Conservation (phyloP, 1,140 invertebrate species). For the Dreissena polymorpha region DNA sequence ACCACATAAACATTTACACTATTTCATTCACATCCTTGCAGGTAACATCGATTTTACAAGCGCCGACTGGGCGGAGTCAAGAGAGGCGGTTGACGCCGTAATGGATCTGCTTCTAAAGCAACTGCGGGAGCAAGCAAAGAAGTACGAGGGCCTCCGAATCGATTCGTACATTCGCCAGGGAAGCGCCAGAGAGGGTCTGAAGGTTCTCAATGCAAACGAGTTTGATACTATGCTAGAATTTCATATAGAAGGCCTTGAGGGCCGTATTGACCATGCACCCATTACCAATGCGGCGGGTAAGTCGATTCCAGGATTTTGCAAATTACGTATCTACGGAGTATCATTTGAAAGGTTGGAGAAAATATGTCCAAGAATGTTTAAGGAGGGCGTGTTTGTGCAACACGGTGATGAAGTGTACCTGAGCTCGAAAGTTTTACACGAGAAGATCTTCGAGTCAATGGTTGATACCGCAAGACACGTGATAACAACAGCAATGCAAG, state of each 20-base stretch:
- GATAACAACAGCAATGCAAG: background rate
- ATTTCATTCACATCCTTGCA: background rate
- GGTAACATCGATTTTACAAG: slow-evolving; percentile 25
- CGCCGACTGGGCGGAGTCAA: slow-evolving; percentile 15
- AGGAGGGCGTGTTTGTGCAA: slow-evolving; percentile 14
- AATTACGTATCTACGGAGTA: background rate
- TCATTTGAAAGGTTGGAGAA: background rate
- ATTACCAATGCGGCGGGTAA: slow-evolving; percentile 6
- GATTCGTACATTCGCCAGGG: slow-evolving; percentile 42
- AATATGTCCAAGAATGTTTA: slow-evolving; percentile 19
- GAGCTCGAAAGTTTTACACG: slow-evolving; percentile 30
- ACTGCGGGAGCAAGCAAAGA: background rate
- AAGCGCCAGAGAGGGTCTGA: slow-evolving; percentile 43
- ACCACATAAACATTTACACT: background rate
- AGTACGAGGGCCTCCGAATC: background rate
- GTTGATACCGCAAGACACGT: slow-evolving; percentile 8
- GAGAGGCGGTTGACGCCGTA: slow-evolving; percentile 22
- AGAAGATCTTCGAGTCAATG: slow-evolving; percentile 32
- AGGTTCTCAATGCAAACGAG: slow-evolving; percentile 27
- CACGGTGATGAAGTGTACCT: background rate
- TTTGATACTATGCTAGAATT: slow-evolving; percentile 30
- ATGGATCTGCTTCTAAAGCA: slow-evolving; percentile 12
- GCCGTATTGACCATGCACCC: background rate
- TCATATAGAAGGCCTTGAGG: slow-evolving; percentile 31
- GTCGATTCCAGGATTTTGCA: slow-evolving; percentile 34